These are phyloP conservation scores for Drosophila bocqueti DNA, from an alignment of 1,140 invertebrate species.

Conservation along the genomic window DNA sequence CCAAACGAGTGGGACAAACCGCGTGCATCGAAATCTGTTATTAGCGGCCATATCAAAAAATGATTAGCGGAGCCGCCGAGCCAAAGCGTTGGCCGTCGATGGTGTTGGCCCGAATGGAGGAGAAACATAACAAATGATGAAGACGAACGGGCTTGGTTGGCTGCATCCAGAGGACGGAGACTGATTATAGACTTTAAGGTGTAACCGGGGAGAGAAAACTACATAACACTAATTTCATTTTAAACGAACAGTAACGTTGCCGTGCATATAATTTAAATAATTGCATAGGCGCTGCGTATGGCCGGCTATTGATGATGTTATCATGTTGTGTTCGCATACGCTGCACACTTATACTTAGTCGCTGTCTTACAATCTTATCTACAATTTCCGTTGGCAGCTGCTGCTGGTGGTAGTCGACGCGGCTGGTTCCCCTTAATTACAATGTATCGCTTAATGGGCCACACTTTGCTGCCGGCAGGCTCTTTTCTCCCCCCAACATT, in stretches of 20 bases:
- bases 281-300: slow-evolving; percentile 55
- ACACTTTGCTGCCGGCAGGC: slow-evolving; percentile 61
- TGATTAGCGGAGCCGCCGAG: slow-evolving; percentile 59
- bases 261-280: slow-evolving; percentile 76
- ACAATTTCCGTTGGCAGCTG: slow-evolving; percentile 77
- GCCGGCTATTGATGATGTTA: slow-evolving; percentile 77
- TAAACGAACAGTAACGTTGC: slow-evolving; percentile 73
- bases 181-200: slow-evolving; percentile 64
- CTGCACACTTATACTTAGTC: slow-evolving; percentile 49
- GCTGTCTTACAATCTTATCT: slow-evolving; percentile 67
- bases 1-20: slow-evolving; percentile 15
- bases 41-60: slow-evolving; percentile 69
- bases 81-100: slow-evolving; percentile 28
- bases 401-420: slow-evolving; percentile 53
- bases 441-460: slow-evolving; percentile 73
- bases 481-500: slow-evolving; percentile 31
- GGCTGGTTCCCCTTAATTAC: slow-evolving; percentile 66
- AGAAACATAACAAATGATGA: slow-evolving; percentile 39
- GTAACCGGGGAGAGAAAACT: slow-evolving; percentile 46
- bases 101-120: slow-evolving; percentile 43
- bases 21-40: slow-evolving; percentile 46
- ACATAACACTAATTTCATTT: slow-evolving; percentile 81
- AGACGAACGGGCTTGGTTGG: slow-evolving; percentile 22
- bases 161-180: slow-evolving; percentile 29
- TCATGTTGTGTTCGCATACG: slow-evolving; percentile 58